Conservation (phyloP, 2,113 vertebrate genomes). For the Tachysurus fulvidraco region DNA sequence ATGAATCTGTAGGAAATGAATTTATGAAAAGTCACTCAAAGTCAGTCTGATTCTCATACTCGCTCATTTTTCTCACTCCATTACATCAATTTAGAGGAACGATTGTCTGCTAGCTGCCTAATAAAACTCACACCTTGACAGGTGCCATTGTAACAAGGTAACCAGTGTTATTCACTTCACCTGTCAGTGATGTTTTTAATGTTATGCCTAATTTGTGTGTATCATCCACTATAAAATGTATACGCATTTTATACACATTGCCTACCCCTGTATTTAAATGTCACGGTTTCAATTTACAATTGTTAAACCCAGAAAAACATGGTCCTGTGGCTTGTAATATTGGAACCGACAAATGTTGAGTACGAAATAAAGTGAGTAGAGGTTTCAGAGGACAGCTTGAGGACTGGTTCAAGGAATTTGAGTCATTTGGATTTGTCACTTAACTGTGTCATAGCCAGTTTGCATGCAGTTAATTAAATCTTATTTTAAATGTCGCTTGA, state of each 20-base stretch:
- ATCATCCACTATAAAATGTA: too few species aligned
- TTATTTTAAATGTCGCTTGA: background rate
- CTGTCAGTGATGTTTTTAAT: too few species aligned
- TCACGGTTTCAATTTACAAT: background rate
- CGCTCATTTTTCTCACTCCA: too few species aligned
- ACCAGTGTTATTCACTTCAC: too few species aligned
- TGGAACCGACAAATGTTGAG: background rate
- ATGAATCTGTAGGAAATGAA: too few species aligned
- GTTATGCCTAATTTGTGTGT: too few species aligned
- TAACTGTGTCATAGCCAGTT: background rate
- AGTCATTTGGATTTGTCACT: background rate
- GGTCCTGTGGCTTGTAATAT: background rate
- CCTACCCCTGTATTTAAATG: background rate
- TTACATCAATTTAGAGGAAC: too few species aligned
- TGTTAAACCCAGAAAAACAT: background rate
- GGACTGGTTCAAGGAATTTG: background rate
- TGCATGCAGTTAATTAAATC: background rate
- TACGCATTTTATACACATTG: background rate
- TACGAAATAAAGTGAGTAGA: background rate
- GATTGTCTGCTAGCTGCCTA: too few species aligned
- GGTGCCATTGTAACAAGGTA: too few species aligned
- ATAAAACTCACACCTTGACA: too few species aligned
- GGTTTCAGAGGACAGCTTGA: background rate
- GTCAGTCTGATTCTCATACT: too few species aligned
- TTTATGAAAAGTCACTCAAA: too few species aligned